Base-by-base conservation (phyloP, 1,140 invertebrate genomes). In the Drosophila bifasciata region DNA sequence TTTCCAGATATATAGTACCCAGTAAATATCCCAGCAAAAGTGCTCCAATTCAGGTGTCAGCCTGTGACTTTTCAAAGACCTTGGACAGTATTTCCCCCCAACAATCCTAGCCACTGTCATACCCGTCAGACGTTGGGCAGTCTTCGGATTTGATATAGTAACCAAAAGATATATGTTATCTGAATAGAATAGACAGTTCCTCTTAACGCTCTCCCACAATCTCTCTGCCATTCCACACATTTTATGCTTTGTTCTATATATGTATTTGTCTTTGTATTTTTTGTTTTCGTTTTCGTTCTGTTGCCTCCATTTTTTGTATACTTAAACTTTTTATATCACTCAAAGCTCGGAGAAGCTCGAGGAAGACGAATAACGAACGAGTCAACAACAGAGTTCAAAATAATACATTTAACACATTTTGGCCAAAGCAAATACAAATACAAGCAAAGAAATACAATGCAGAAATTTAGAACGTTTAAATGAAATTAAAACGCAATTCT, bases 401-500 rank as follows among this genome's bases (percentile, higher is more conserved):
- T 67, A 79, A 76, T 58, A 58, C 63, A 55, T 64, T 78, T 62
- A 84, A 51, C 76, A 85, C 80, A 79, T 79, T 84, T 85, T 58
- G 61, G 56, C 48, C 72, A 45, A 72, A 56, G 43, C 19, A 74
- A 79, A 68, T 56, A 58, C 41, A 25, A 19, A 44, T 11, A 17
- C 32, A 46, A 56, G n/a, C n/a, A 53, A 41, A 40, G 16, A 74
- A 75, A 68, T 45, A 58, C 39, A 25, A 25, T 7, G 16, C 32
- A 46, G 36, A 72, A 56, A 69, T 49, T 23, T 83, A 79, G 63
- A 81, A 69, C 62, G 56, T 40, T 78, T 76, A 79, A 86, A 86
- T 80, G 61, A 80, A 84, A 85, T 80, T 74, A 80, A 81, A 73
- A 77, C 81, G 81, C 80, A 85, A 86, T 85, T 86, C 67, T 86